Base-by-base conservation (phyloP, 2,888 invertebrate genomes). In the Helobdella robusta region DNA sequence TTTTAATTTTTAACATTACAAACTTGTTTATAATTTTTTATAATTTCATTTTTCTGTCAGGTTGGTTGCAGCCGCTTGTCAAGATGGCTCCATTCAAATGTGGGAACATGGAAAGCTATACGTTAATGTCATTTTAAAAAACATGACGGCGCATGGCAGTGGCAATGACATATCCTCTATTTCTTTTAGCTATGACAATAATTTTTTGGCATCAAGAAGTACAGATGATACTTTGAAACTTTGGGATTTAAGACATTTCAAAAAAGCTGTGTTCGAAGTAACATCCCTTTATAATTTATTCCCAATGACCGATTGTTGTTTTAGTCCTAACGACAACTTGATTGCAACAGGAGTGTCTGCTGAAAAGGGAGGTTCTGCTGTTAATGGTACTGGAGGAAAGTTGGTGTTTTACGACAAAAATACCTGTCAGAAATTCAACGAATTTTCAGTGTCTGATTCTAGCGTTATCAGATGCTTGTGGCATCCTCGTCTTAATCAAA, bases 401-500 rank as follows among this genome's bases (percentile, higher is more conserved):
- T 77, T 94, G 0, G 77, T 88, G 66, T 92, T 97, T 78, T 89
- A 87, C 72, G 86, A 89, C 73, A 83, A 88, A 0, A 85, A 86
- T 65, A 89, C 86, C 0, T 89, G 89, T 72, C 84, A 89, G 23
- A 69, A 85, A 35, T 84, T 89, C 0, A 85, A 86, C 48, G 84
- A 86, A 69, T 85, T 94, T 65, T 84, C 86, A 8, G 84, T 87
- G 0, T 84, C 87, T 20, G 64, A 54, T 73, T 87, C 89, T 77
- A 81, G 82, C 71, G 86, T 91, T 0, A 89, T 97, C 0, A 89
- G 93, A 76, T 85, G 87, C 0, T 78, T 89, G 0, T 98, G 98
- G 98, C 97, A 98, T 81, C 89, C 97, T 0, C 91, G 92, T 77
- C 80, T 98, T n/a, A 97, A 98, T 77, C 98, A 98, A 78, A 86